phyloP scores from a whole-genome alignment of 2,113 vertebrate species.

The Engystomops pustulosus region DNA sequence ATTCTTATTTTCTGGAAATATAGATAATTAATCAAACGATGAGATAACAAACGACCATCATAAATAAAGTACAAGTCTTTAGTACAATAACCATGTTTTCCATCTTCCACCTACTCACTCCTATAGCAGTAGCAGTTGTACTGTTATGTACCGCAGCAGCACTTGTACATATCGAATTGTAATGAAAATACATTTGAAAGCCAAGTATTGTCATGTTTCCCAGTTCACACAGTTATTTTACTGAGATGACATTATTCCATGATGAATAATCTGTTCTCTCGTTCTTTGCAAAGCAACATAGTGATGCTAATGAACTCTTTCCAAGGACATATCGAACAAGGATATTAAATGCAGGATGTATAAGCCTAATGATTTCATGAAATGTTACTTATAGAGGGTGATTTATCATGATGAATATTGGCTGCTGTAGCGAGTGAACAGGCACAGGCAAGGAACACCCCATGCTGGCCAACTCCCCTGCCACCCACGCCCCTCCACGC shows the following conservation, averaged over 20 bases:
- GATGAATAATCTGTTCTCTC: not conserved
- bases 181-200: constrained; percentile 2
- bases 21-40: not conserved
- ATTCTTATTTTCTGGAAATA: no score
- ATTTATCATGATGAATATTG: no score
- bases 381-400: no score
- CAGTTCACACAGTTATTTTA: not conserved
- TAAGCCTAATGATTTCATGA: not conserved
- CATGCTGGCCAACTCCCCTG: no score
- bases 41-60: not conserved
- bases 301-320: not conserved
- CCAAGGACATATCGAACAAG: not conserved
- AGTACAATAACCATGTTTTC: not conserved
- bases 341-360: not conserved
- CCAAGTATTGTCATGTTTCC: constrained; percentile 7
- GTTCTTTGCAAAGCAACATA: not conserved
- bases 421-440: no score
- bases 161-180: not conserved
- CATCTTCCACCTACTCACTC: not conserved
- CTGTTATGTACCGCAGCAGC: no score
- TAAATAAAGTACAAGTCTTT: not conserved
- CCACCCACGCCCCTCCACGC: no score
- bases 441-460: no score
- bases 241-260: not conserved
- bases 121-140: not conserved